Conservation (phyloP, 2,113 vertebrate genomes). For the Hucho hucho region DNA sequence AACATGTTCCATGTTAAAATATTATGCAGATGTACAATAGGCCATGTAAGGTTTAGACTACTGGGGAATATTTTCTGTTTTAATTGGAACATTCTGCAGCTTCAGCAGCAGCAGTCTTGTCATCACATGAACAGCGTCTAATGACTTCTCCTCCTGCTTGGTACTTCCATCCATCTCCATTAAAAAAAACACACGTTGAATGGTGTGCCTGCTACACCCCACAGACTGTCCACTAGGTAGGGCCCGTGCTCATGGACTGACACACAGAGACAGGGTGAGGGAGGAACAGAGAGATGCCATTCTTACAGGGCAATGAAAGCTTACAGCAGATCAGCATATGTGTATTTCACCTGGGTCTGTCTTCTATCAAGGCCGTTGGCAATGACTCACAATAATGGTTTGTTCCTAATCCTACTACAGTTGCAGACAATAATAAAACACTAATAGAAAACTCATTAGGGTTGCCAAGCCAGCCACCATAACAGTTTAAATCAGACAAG, state of each 20-base stretch:
- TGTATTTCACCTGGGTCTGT: not conserved
- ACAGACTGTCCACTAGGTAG: slow-evolving; percentile 89
- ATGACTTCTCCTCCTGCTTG: slow-evolving; percentile 14
- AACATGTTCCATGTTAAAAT: not conserved
- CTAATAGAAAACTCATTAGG: not conserved
- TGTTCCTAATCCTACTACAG: not conserved
- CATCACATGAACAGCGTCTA: not conserved
- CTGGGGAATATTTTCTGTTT: no score
- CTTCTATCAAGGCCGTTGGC: not conserved
- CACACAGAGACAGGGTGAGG: not conserved
- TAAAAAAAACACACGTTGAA: slow-evolving; percentile 30
- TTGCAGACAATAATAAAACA: not conserved
- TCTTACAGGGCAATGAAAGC: not conserved
- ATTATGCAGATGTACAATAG: not conserved
- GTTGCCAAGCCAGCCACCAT: not conserved
- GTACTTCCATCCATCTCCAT: not conserved
- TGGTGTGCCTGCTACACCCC: slow-evolving; percentile 76
- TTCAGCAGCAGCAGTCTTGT: not conserved
- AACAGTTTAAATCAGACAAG: not conserved
- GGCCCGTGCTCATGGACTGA: slow-evolving; percentile 83
- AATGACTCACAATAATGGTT: not conserved
- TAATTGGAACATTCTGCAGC: no score
- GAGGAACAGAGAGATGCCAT: not conserved
- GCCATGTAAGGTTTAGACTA: no score
- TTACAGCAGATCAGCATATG: not conserved